Base-by-base conservation (phyloP, 2,797 vertebrate genomes). In the Brachyrhaphis roseni region DNA sequence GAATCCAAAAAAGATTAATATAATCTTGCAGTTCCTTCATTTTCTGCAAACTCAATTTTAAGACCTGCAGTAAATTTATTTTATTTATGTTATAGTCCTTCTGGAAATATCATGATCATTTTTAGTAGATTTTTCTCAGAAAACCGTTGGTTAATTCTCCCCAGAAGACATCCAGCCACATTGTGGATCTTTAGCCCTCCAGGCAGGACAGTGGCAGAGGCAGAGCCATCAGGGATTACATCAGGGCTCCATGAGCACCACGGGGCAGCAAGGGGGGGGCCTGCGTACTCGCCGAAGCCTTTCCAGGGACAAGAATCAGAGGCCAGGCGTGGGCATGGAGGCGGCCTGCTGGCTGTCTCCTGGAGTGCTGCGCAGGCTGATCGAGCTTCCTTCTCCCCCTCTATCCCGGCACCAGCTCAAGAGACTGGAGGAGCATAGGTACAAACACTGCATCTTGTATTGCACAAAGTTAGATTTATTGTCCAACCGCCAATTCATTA, bases 351-450 rank as follows among this genome's bases (percentile, higher is more conserved):
- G 95, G 90, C 87, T 96, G 64, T 91, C 96, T 88, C 95, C 95
- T 11, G 93, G 94, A 0, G 91, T 96, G 68, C 91, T 99, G 85
- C 97, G 95, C 88, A 96, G 97, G 15, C 93, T 99, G 55, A 91
- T 99, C 12, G 97, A 98, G 91, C 93, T 99, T 91, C 97, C 97
- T 2, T 96, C 97, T 0, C 97, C 98, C 0, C 98, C 98, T 6
- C 86, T 99, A 79, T 97, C 97, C 53, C 96, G 97, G 78, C 97
- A 99, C 89, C 98, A 99, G 89, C 96, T 99, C 39, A 99, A 98
- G 93, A 97, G 97, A 45, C 94, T 99, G 86, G 98, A 99, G 93
- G 98, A 99, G 88, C 98, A 99, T 94, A 97, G 97, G 80, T 94
- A 11, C 26, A 68, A 70, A 45, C 66, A n/a, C 23, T 6, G 10